These are phyloP conservation scores for Alviniconcha strummeri DNA, from an alignment of 2,888 invertebrate genomes.

Conservation along the genomic window DNA sequence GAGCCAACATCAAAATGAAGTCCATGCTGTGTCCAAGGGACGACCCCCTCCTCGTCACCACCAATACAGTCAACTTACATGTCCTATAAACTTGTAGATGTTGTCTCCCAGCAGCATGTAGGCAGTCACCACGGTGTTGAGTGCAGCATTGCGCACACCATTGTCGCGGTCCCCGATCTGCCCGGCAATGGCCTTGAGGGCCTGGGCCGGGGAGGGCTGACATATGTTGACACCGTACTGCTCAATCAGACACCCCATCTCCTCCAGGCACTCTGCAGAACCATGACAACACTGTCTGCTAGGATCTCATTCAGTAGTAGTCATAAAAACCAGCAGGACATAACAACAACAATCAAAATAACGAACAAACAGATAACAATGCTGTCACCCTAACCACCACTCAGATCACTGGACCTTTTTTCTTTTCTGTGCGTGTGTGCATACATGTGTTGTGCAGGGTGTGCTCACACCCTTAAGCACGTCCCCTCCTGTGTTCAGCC, in stretches of 20 bases:
- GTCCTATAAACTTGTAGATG: conserved; percentile 92
- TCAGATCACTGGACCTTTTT: too few relatives aligned
- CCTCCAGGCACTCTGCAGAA: conserved; percentile 89
- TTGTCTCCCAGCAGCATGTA: conserved; percentile 92
- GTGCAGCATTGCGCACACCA: conserved; percentile 94
- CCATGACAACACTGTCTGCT: too few relatives aligned
- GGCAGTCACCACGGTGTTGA: conserved; percentile 93
- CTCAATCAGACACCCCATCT: conserved; percentile 90
- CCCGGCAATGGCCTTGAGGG: conserved; percentile 91
- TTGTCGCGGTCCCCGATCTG: conserved; percentile 98
- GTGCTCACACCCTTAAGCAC: too few relatives aligned
- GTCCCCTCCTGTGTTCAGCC: too few relatives aligned
- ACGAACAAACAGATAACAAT: not conserved
- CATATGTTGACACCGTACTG: conserved; percentile 89
- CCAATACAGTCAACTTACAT: conserved; percentile 76
- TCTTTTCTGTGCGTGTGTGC: too few relatives aligned
- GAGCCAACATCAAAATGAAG: too few relatives aligned
- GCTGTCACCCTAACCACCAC: too few relatives aligned
- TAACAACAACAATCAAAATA: not conserved
- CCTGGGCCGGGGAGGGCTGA: conserved; percentile 84
- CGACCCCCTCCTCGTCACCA: not conserved
- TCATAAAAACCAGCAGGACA: not conserved
- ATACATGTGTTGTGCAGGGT: too few relatives aligned
- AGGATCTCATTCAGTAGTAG: not conserved
- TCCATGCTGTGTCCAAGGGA: too few relatives aligned